Evolutionary conservation across 1,140 invertebrate genomes (phyloP).

Genomic region (Mamestra configurata): DNA sequence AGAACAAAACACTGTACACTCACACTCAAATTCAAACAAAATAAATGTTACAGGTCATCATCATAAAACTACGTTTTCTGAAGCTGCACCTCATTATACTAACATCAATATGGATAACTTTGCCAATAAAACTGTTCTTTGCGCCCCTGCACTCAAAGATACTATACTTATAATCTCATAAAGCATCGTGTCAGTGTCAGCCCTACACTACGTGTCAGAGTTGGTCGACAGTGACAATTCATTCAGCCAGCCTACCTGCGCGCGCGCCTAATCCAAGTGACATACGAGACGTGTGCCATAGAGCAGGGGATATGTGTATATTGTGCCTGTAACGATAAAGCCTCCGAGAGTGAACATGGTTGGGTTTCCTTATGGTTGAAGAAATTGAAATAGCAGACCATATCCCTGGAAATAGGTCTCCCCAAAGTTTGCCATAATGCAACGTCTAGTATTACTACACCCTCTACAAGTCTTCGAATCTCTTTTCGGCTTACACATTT

Average conservation of each 20-base stretch:
- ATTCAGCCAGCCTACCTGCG: conserved; percentile 82
- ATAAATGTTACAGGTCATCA: no score
- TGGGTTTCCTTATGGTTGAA: no score
- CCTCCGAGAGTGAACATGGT: conserved; percentile 13
- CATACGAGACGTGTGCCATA: conserved; percentile 73
- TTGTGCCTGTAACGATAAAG: background rate
- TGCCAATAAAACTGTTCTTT: background rate
- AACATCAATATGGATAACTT: background rate
- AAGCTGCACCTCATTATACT: no score
- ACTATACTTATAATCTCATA: conserved; percentile 26
- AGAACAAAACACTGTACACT: no score
- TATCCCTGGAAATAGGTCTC: no score
- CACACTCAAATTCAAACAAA: no score
- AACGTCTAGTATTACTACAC: no score
- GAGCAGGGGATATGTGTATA: conserved; percentile 52
- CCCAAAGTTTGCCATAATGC: no score
- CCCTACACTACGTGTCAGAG: conserved; percentile 73
- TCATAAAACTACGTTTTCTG: no score
- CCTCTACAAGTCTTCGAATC: no score
- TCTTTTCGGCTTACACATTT: no score
- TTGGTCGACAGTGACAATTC: conserved; percentile 81
- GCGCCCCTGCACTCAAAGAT: background rate
- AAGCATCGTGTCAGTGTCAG: conserved; percentile 59
- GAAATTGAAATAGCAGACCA: no score
- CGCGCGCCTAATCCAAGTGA: conserved; percentile 81